These are phyloP conservation scores for Clanis bilineata DNA, from an alignment of 2,888 invertebrate genomes.

Conservation along the genomic window DNA sequence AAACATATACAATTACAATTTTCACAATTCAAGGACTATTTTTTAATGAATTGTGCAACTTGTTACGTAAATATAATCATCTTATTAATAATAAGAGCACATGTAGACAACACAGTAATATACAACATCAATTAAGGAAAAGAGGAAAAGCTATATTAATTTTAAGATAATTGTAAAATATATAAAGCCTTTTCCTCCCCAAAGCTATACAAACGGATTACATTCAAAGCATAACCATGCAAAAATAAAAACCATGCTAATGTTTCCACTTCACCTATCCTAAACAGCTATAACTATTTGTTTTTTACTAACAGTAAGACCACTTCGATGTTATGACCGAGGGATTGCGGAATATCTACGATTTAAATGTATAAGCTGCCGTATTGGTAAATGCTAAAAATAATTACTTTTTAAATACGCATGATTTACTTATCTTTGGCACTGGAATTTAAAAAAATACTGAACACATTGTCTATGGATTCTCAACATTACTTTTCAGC, in stretches of 20 bases:
- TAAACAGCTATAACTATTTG: conserved; percentile 21
- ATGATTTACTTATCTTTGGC: conserved; percentile 67
- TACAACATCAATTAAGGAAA: neutral
- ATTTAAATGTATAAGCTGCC: conserved; percentile 67
- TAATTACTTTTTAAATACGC: conserved; percentile 57
- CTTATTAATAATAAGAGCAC: neutral
- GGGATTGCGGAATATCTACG: conserved; percentile 53
- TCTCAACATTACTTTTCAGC: conserved; percentile 24
- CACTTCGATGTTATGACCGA: conserved; percentile 39
- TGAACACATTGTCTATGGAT: neutral
- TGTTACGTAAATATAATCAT: neutral
- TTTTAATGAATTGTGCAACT: neutral
- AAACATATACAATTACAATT: neutral
- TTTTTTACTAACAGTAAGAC: neutral
- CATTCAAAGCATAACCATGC: conserved; percentile 12
- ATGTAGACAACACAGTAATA: neutral
- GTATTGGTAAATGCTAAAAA: conserved; percentile 81
- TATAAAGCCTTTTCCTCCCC: neutral
- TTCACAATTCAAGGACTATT: neutral
- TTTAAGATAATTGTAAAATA: neutral
- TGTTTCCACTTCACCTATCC: conserved; percentile 15
- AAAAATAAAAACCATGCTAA: conserved; percentile 9
- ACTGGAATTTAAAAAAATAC: conserved; percentile 33
- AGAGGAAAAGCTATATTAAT: neutral
- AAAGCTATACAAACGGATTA: neutral